Percentiles rank a stretch among this genome's conserved stretches.
Evolutionary conservation across 2,113 vertebrate species (phyloP).

Genomic region (Pseudorasbora parva): DNA sequence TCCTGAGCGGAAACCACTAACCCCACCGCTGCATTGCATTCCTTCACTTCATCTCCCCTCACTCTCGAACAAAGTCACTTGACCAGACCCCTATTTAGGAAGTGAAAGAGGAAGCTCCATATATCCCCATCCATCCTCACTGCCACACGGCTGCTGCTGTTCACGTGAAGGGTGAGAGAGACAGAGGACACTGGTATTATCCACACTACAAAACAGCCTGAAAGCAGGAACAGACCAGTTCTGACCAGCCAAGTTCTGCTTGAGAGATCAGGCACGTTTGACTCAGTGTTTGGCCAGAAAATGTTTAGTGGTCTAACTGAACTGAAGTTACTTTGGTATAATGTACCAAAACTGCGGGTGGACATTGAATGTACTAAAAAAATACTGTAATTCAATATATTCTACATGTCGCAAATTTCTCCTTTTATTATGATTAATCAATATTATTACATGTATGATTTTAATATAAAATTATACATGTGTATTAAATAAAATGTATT

Average conservation of each 20-base stretch:
- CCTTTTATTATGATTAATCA: not conserved
- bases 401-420: not conserved
- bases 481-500: not conserved
- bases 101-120: slow-evolving; percentile 80
- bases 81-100: slow-evolving; percentile 77
- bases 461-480: not conserved
- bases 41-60: slow-evolving; percentile 67
- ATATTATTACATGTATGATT: not conserved
- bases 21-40: slow-evolving; percentile 65
- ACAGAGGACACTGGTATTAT: slow-evolving; percentile 55
- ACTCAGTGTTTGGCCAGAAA: slow-evolving; percentile 22
- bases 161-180: slow-evolving; percentile 67
- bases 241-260: slow-evolving; percentile 55
- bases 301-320: slow-evolving; percentile 17
- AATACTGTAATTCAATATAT: not conserved
- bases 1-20: slow-evolving; percentile 78
- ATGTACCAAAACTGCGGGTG: not conserved
- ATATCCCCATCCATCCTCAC: slow-evolving; percentile 72
- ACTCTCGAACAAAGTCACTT: slow-evolving; percentile 78
- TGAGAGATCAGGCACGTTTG: slow-evolving; percentile 45
- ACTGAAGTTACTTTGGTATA: not conserved
- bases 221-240: slow-evolving; percentile 53
- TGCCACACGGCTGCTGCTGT: slow-evolving; percentile 63
- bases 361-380: not conserved
- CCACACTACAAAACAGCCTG: slow-evolving; percentile 36